Evolutionary conservation across 2,113 vertebrate species (phyloP), one percentile per base, ranked within the genome.

Genomic region (Collichthys lucidus): DNA sequence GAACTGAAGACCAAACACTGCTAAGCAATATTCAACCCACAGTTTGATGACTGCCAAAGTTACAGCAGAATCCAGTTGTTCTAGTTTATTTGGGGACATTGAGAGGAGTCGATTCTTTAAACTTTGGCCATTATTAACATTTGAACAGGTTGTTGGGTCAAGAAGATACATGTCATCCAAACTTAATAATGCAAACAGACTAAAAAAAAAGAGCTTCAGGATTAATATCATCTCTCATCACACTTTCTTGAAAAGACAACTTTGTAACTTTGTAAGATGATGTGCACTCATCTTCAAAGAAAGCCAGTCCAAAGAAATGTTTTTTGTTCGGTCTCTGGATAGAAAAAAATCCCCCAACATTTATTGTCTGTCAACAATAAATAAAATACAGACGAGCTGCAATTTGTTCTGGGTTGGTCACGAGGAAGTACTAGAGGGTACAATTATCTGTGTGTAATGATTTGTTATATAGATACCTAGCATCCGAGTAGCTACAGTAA

Each of bases 1-100:
- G 73, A 57, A 12, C 72, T 59, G 22, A 52, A 69, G 64, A 67
- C 31, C 31, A 69, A 75, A 85, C 77, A 53, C 11, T 71, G 60
- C 31, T 7, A 4, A 59, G 20, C 12, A 40, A 31, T 3, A 14
- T 53, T 82, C 40, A 9, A 40, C 12, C 61, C 46, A 59, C 17
- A 80, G 61, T 70, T 35, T 67, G 31, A 15, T 22, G 16, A 12
- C 16, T 14, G 69, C 29, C 56, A 79, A 22, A 56, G 62, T 53
- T 35, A 50, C 19, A 35, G 10, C 47, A 31, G 64, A 84, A 42
- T 57, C 49, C 60, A 68, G 72, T 74, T 53, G 26, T 24, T 24
- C 11, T 57, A 20, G 44, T 29, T 57, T 53, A 24, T 81, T 42
- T 44, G 20, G 12, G 35, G 62, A 49, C n/a, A 61, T 24, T 17